phyloP scores from a whole-genome alignment of 1,140 invertebrate species.

The Diprion similis region DNA sequence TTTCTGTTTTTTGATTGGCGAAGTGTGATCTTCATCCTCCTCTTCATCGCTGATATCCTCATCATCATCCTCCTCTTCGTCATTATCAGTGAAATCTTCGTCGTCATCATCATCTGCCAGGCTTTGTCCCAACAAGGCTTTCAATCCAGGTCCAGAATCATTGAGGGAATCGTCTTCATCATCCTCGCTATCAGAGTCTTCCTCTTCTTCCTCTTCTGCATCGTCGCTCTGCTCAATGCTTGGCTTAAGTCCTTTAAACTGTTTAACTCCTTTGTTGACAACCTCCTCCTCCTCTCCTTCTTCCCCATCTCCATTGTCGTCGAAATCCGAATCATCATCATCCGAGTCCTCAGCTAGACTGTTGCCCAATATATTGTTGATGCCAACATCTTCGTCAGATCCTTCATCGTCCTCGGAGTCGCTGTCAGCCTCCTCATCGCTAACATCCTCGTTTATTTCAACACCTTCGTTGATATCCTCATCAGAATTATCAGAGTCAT shows the following conservation, averaged over 20 bases:
- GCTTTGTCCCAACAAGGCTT: constrained; percentile 39
- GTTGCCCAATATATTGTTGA: constrained; percentile 26
- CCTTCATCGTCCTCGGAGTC: constrained; percentile 20
- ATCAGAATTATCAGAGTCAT: constrained; percentile 24
- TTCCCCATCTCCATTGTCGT: constrained; percentile 14
- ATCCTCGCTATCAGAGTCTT: constrained; percentile 36
- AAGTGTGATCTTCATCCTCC: constrained; percentile 21
- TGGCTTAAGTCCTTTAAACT: neutral
- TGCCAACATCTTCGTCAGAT: constrained; percentile 13
- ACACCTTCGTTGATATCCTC: constrained; percentile 27
- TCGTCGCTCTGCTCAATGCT: constrained; percentile 29
- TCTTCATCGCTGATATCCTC: constrained; percentile 34
- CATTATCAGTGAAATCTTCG: constrained; percentile 42
- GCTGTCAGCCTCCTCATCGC: neutral
- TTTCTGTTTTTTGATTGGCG: neutral
- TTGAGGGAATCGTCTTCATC: constrained; percentile 27
- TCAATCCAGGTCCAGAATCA: constrained; percentile 22
- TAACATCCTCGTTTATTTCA: constrained; percentile 12
- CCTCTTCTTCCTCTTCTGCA: constrained; percentile 37
- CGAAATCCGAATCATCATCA: constrained; percentile 19
- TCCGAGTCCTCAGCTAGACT: constrained; percentile 30
- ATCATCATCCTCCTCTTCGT: constrained; percentile 44
- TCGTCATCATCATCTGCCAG: constrained; percentile 48
- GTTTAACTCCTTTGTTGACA: constrained; percentile 15
- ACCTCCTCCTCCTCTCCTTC: constrained; percentile 28